Evolutionary conservation across 2,113 vertebrate genomes (phyloP).

Genomic region (Rissa tridactyla): DNA sequence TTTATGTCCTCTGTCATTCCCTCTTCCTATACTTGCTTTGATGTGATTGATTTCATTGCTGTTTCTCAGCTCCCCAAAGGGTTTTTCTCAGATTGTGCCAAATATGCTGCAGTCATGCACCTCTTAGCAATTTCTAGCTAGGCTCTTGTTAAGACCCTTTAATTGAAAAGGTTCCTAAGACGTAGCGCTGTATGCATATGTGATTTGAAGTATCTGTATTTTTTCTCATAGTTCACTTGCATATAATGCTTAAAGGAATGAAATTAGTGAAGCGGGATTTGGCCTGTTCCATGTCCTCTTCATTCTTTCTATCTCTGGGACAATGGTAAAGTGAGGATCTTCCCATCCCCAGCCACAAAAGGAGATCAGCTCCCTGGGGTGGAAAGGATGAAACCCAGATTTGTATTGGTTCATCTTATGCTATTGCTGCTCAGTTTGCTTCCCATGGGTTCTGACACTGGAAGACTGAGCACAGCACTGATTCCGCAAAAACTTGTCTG

Average conservation of each 20-base stretch:
- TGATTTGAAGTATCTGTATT: neutral
- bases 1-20: neutral
- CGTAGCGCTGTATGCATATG: neutral
- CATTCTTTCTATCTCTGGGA: neutral
- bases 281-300: neutral
- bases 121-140: neutral
- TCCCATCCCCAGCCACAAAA: neutral
- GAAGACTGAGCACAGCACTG: neutral
- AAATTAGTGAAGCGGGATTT: neutral
- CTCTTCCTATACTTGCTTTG: neutral
- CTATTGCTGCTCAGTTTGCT: accelerated
- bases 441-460: neutral
- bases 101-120: neutral
- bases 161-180: neutral
- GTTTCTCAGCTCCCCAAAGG: neutral
- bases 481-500: neutral
- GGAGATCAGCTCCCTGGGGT: neutral
- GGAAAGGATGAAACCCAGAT: neutral
- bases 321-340: neutral
- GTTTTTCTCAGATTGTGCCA: neutral
- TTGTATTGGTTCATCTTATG: neutral
- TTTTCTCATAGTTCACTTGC: neutral
- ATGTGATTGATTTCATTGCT: neutral
- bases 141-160: neutral
- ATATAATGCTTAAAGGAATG: neutral